Conservation (phyloP, 2,113 vertebrate genomes). For the Callopanchax toddi region DNA sequence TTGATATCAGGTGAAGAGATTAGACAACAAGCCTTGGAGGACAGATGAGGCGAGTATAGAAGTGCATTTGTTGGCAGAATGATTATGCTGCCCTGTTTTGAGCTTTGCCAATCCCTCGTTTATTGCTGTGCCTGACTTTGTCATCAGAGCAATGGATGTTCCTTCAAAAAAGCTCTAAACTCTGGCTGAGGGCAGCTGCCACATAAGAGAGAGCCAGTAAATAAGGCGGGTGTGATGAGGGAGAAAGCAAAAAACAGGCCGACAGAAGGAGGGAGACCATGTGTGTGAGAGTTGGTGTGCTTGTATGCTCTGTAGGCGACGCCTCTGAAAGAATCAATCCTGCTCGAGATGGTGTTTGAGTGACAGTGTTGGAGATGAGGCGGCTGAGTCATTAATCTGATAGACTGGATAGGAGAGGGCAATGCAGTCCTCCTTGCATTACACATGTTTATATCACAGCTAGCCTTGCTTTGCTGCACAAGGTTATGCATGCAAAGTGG, state of each 20-base stretch:
- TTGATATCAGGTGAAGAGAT: slow-evolving; percentile 45
- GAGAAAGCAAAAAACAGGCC: slow-evolving; percentile 25
- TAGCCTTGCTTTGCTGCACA: slow-evolving; percentile 14
- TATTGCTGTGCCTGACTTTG: slow-evolving; percentile 42
- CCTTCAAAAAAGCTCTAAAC: slow-evolving; percentile 35
- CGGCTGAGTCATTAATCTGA: slow-evolving; percentile 63
- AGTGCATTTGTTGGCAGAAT: slow-evolving; percentile 50
- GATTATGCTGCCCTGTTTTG: slow-evolving; percentile 56
- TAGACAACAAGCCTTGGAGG: slow-evolving; percentile 37
- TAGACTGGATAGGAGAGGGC: slow-evolving; percentile 56
- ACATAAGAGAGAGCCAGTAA: slow-evolving; percentile 41
- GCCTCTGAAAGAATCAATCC: slow-evolving; percentile 59
- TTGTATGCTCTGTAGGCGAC: slow-evolving; percentile 20
- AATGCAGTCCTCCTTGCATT: slow-evolving; percentile 21
- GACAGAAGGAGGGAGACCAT: slow-evolving; percentile 7
- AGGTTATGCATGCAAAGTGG: slow-evolving; percentile 12
- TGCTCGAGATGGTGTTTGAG: slow-evolving; percentile 58
- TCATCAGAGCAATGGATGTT: slow-evolving; percentile 53
- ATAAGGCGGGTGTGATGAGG: slow-evolving; percentile 36
- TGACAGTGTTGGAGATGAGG: slow-evolving; percentile 56
- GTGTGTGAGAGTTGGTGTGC: slow-evolving; percentile 11
- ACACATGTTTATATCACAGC: slow-evolving; percentile 32
- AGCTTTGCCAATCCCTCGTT: slow-evolving; percentile 49
- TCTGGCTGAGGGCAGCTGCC: slow-evolving; percentile 47
- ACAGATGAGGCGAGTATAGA: slow-evolving; percentile 14